These are phyloP conservation scores for Macaria liturata DNA, from an alignment of 2,888 invertebrate species.

Conservation along the genomic window DNA sequence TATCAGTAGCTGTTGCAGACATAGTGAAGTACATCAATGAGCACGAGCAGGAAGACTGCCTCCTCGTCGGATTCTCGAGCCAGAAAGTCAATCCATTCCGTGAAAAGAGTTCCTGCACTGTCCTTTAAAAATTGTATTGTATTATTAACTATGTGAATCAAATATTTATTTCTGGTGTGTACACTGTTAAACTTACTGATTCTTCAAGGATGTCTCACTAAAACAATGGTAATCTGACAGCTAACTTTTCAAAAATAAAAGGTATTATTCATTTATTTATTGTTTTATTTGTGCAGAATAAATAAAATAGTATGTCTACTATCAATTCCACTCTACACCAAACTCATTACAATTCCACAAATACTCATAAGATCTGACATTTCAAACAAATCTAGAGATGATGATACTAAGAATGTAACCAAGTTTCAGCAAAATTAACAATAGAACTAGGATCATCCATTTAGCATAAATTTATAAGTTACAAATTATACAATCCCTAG, in stretches of 20 bases:
- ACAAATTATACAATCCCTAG: too few species aligned
- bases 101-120: constrained; percentile 94
- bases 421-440: too few species aligned
- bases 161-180: constrained; percentile 14
- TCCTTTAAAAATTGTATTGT: constrained; percentile 84
- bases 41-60: constrained; percentile 96
- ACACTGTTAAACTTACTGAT: constrained; percentile 17
- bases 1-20: constrained; percentile 95
- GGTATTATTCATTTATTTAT: constrained; percentile 27
- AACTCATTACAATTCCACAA: constrained; percentile 59
- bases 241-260: constrained; percentile 27
- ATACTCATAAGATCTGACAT: constrained; percentile 34
- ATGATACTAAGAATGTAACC: too few species aligned
- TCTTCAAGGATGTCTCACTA: constrained; percentile 14
- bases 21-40: constrained; percentile 95
- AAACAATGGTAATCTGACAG: constrained; percentile 10
- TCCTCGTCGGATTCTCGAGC: constrained; percentile 96
- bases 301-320: constrained; percentile 38
- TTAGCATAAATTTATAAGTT: too few species aligned
- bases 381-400: constrained; percentile 5
- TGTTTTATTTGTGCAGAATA: constrained; percentile 66
- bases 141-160: constrained; percentile 7
- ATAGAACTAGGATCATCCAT: too few species aligned
- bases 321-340: constrained; percentile 44
- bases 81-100: constrained; percentile 98